Conservation (phyloP, 2,888 invertebrate species). For the Sipha maydis region DNA sequence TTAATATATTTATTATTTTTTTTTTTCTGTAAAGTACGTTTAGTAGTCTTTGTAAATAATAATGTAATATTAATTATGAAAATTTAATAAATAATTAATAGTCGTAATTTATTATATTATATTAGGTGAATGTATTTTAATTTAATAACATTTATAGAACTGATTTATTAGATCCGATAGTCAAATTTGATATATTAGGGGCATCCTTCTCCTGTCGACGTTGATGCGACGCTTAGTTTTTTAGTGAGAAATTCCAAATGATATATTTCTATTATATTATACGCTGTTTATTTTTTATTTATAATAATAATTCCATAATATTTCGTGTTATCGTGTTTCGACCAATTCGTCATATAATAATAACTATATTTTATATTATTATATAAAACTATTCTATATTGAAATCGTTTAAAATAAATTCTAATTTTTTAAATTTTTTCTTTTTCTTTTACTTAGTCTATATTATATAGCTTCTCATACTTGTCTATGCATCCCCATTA, state of each 20-base stretch:
- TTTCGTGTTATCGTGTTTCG: slow-evolving; percentile 28
- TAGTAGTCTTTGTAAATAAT: slow-evolving; percentile 57
- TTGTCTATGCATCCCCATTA: background rate
- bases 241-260: background rate
- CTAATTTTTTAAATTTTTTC: background rate
- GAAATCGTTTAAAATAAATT: background rate
- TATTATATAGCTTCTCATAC: background rate
- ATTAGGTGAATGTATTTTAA: slow-evolving; percentile 47
- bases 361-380: background rate
- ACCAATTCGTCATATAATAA: slow-evolving; percentile 20
- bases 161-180: slow-evolving; percentile 52
- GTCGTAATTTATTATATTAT: slow-evolving; percentile 11
- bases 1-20: background rate
- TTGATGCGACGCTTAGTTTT: background rate
- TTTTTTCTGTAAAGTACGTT: slow-evolving; percentile 33
- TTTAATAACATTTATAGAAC: slow-evolving; percentile 50
- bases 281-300: background rate
- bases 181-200: slow-evolving; percentile 32
- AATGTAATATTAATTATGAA: background rate
- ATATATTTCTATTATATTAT: background rate
- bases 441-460: background rate
- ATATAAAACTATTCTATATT: slow-evolving; percentile 8
- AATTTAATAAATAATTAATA: slow-evolving; percentile 33
- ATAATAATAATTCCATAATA: slow-evolving; percentile 15
- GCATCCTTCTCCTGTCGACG: background rate